phyloP scores from a whole-genome alignment of 2,113 vertebrate genomes.

The Halichoeres trimaculatus region DNA sequence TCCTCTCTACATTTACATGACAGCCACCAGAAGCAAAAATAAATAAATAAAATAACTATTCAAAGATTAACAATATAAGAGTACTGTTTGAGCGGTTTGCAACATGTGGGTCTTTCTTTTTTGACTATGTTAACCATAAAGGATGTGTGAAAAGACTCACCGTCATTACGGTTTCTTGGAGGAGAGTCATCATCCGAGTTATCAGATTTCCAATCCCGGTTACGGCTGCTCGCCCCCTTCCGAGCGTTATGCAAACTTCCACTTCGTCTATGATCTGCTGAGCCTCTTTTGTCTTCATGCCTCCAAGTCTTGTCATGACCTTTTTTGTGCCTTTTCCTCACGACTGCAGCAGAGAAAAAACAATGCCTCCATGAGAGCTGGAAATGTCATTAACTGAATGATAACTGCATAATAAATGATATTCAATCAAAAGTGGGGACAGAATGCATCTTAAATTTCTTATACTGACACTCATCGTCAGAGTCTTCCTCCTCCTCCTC shows the following conservation, averaged over 20 bases:
- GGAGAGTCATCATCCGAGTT: slow-evolving; percentile 87
- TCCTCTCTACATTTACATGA: too few species aligned
- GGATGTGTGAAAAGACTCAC: slow-evolving; percentile 66
- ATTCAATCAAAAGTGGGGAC: neutral
- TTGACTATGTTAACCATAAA: neutral
- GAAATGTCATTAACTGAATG: neutral
- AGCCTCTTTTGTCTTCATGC: slow-evolving; percentile 86
- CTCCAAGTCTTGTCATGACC: slow-evolving; percentile 88
- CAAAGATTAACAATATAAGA: too few species aligned
- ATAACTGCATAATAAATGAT: too few species aligned
- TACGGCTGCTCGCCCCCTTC: slow-evolving; percentile 85
- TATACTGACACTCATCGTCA: slow-evolving; percentile 88
- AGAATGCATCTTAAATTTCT: neutral
- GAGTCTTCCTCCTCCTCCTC: slow-evolving; percentile 74
- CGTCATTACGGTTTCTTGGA: slow-evolving; percentile 88
- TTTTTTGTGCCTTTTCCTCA: slow-evolving; percentile 90
- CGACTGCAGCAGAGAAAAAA: slow-evolving; percentile 78
- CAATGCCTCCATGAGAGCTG: too few species aligned
- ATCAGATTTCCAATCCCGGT: slow-evolving; percentile 57
- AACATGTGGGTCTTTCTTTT: neutral
- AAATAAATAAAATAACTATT: too few species aligned
- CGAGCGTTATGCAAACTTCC: slow-evolving; percentile 21
- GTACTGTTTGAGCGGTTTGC: neutral
- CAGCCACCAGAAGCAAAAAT: too few species aligned
- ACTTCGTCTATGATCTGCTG: slow-evolving; percentile 85